These are phyloP conservation scores for Caenorhabditis angaria DNA, from an alignment of 2,888 invertebrate genomes.

Conservation along the genomic window DNA sequence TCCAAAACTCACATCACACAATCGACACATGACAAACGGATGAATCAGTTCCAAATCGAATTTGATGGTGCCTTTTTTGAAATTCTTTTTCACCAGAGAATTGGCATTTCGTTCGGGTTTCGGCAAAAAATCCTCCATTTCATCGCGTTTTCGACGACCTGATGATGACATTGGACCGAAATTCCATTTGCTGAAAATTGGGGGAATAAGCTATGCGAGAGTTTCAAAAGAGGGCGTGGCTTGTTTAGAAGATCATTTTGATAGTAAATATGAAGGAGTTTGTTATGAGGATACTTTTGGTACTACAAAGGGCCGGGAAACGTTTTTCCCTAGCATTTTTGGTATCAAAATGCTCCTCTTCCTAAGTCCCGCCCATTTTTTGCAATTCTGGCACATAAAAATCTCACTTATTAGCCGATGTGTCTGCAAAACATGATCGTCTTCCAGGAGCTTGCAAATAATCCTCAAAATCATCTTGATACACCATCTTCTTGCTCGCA, in stretches of 20 bases:
- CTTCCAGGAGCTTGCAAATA: neutral
- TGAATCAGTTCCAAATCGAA: constrained; percentile 37
- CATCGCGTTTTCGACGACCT: constrained; percentile 28
- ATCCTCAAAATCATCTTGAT: neutral
- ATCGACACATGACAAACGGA: constrained; percentile 33
- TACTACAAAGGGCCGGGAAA: no score
- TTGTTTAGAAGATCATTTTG: constrained; percentile 14
- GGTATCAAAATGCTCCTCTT: neutral
- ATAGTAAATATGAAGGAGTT: no score
- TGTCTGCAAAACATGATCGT: constrained; percentile 8
- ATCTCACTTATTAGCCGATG: constrained; percentile 6
- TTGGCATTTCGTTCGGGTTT: neutral
- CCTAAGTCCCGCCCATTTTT: neutral
- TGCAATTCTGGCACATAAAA: neutral
- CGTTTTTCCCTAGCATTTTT: constrained; percentile 11
- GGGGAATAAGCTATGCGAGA: neutral
- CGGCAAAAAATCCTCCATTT: constrained; percentile 12
- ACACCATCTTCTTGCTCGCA: neutral
- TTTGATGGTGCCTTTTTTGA: constrained; percentile 29
- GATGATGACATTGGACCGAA: constrained; percentile 35
- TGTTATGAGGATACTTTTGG: no score
- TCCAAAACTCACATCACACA: constrained; percentile 30
- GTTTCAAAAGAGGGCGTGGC: neutral
- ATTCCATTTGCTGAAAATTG: constrained; percentile 36
- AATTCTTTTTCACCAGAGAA: constrained; percentile 27